A percentile compares a stretch with the other conserved stretches of the same genome.
These are phyloP conservation scores for Hydrolagus colliei DNA, from an alignment of 2,797 vertebrate genomes.

Conservation along the genomic window DNA sequence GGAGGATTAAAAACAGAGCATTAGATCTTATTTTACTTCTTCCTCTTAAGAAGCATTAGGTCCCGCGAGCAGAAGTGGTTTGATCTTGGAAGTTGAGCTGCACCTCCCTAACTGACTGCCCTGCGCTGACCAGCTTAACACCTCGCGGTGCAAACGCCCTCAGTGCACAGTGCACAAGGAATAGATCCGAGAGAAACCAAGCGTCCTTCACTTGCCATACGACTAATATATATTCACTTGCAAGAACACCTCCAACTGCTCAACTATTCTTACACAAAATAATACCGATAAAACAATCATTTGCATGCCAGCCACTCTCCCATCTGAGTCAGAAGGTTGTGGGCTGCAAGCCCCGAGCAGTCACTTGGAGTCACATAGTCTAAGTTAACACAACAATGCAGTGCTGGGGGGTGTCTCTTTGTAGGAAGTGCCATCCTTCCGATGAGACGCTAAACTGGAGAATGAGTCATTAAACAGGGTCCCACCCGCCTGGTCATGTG, in stretches of 20 bases:
- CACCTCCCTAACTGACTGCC: neutral
- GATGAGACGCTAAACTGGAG: no score
- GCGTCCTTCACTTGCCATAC: neutral
- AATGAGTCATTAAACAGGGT: no score
- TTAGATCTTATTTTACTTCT: neutral
- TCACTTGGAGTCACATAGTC: no score
- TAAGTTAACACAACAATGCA: no score
- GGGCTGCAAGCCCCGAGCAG: no score
- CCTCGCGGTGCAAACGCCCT: neutral
- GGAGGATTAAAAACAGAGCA: neutral
- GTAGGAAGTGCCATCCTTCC: no score
- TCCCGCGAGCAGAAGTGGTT: neutral
- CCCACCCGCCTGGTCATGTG: no score
- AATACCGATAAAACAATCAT: neutral
- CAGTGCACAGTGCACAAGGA: neutral
- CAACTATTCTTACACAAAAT: conserved; percentile 14
- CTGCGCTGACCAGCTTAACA: no score
- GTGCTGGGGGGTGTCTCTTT: no score
- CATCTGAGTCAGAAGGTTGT: no score
- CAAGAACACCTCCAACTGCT: conserved; percentile 21
- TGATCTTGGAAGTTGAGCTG: neutral
- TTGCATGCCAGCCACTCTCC: no score
- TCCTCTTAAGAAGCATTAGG: neutral
- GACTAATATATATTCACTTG: conserved; percentile 14
- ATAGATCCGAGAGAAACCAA: neutral